Evolutionary conservation across 1,140 invertebrate species (phyloP), one percentile per base, ranked within the genome.

Genomic region (Zaprionus vittiger): DNA sequence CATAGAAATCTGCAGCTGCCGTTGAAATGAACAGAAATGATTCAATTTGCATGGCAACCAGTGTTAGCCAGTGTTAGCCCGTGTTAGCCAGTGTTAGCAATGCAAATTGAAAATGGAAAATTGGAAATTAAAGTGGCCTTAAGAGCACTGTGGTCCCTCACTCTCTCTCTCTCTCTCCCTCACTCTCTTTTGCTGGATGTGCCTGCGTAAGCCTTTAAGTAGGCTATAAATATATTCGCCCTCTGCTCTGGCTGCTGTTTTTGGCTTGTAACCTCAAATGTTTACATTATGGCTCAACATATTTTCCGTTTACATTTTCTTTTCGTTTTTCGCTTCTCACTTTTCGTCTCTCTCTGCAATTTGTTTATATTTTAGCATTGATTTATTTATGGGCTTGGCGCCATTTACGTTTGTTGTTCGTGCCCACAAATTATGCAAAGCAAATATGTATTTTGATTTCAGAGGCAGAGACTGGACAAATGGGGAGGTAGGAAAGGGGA

Each of bases 71-170:
- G 57, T 47, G 37, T 31, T 41, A 49, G 28, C 38, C 44, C 38
- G 22, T 22, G 47, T 56, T 57, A 24, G 34, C 47, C 47, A 70
- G 61, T 52, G 11, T n/a, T 26, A 69, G 57, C 69, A 77, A 66
- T 79, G 77, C 68, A 82, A 82, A 82, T 80, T 77, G 38, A 59
- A 67, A 67, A 67, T 59, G 57, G 37, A 49, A 79, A 79, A 76
- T 79, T 79, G 47, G 80, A 82, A 80, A 80, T 82, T 82, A 80
- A 80, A 82, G 77, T 80, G 69, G 73, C 55, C 59, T 63, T 81
- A 81, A 75, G 60, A 69, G 72, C 57, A 38, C 3, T 79, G 63
- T 54, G 60, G 47, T 54, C 24, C 41, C 38, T 44, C 38, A 2
- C 15, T 44, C 38, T 17, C 41, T n/a, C 38, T 4, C 38, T 5